Base-by-base conservation (phyloP, 23 tunicate species). In the Styela plicata region DNA sequence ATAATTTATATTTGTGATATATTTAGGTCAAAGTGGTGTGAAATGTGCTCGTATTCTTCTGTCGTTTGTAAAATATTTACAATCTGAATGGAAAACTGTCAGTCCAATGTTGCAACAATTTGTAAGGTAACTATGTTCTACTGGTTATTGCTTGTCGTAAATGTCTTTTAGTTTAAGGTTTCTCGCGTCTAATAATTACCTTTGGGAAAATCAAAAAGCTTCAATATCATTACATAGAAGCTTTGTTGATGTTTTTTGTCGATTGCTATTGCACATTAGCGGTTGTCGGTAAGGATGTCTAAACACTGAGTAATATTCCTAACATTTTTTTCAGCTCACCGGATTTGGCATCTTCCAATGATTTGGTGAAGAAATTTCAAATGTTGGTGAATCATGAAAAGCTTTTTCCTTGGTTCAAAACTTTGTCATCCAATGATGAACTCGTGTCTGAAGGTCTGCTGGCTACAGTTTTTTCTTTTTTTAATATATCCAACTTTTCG, bases 51-150 rank as follows among this genome's bases (percentile, higher is more conserved):
- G 87, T 17, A 65, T 77, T 36, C 52, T 91, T 21, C 74, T 91
- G 16, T 82, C 91, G 10, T 67, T 91, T 66, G 85, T 80, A n/a
- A 91, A 84, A 63, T 73, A 68, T 78, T 57, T 91, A 74, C 97
- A 91, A 69, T 64, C 86, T 10, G 97, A 87, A 34, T 91, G 97
- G 97, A 91, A 91, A 79, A 87, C 71, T 31, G 73, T 79, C 34
- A 85, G 89, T 22, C 80, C 97, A 2, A 27, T 62, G 22, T 64
- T 91, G 17, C 81, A 80, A 74, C 89, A 82, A 33, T 24, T 90
- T 16, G 22, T 82, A 0, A 90, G 82, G 95, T 90, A 73, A 32
- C 24, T 74, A 74, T 13, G 0, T 62, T 23, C 22, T 0, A 22
- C n/a, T 57, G 18, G 18, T 17, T 57, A 21, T 23, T 0, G 65